Evolutionary conservation across 1,140 invertebrate species (phyloP).

Genomic region (Formica selysi): DNA sequence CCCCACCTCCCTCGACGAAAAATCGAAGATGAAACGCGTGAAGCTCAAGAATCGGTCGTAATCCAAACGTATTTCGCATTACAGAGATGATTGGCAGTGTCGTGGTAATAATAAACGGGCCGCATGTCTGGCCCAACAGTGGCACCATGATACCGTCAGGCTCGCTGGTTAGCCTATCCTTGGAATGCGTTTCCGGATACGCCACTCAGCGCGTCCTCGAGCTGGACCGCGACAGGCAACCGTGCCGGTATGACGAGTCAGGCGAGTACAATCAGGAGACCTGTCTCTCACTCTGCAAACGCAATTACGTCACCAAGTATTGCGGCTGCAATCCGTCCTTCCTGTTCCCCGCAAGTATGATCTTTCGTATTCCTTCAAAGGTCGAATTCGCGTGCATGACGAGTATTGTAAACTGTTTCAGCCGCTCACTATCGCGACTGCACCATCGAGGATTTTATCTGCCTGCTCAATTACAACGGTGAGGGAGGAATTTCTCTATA

Average conservation of each 20-base stretch:
- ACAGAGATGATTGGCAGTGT: slow-evolving; percentile 33
- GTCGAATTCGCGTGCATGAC: background rate
- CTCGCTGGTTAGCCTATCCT: slow-evolving; percentile 20
- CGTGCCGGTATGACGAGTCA: slow-evolving; percentile 44
- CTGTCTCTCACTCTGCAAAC: slow-evolving; percentile 62
- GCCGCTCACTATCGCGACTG: slow-evolving; percentile 43
- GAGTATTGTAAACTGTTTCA: slow-evolving; percentile 14
- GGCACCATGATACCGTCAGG: slow-evolving; percentile 52
- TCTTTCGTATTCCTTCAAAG: background rate
- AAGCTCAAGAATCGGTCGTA: background rate
- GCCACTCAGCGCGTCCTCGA: slow-evolving; percentile 55
- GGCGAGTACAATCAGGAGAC: slow-evolving; percentile 52
- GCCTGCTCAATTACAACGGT: slow-evolving; percentile 57
- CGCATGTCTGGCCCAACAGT: slow-evolving; percentile 61
- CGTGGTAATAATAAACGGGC: slow-evolving; percentile 51
- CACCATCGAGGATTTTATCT: slow-evolving; percentile 54
- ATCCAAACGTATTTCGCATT: background rate
- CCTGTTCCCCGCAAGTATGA: slow-evolving; percentile 56
- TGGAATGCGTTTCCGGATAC: slow-evolving; percentile 55
- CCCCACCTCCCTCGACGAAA: background rate
- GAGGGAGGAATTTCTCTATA: background rate
- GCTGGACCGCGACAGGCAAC: slow-evolving; percentile 34
- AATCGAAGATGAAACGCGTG: background rate
- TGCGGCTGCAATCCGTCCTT: slow-evolving; percentile 64
- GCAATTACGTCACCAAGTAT: slow-evolving; percentile 31